Evolutionary conservation across 2,888 invertebrate species (phyloP).

Genomic region (Eulithis testata): DNA sequence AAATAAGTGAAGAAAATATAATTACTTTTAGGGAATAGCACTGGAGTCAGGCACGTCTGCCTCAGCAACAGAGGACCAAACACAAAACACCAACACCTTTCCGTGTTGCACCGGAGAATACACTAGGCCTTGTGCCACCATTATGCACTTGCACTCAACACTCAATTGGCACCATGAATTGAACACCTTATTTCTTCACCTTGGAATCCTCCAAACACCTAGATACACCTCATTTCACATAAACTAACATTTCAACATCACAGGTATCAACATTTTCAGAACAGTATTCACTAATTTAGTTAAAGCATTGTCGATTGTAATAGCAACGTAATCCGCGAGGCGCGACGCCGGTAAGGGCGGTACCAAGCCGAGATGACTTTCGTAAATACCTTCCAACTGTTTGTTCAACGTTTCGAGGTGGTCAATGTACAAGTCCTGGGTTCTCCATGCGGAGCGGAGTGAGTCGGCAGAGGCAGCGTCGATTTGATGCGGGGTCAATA

Average conservation of each 20-base stretch:
- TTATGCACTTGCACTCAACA: slow-evolving; percentile 65
- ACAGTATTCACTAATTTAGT: slow-evolving; percentile 81
- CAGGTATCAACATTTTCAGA: slow-evolving; percentile 67
- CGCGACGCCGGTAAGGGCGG: slow-evolving; percentile 73
- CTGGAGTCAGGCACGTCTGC: slow-evolving; percentile 48
- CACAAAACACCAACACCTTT: slow-evolving; percentile 66
- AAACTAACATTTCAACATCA: slow-evolving; percentile 68
- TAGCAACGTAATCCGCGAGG: slow-evolving; percentile 72
- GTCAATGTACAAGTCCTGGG: slow-evolving; percentile 91
- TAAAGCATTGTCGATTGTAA: slow-evolving; percentile 83
- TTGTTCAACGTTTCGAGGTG: slow-evolving; percentile 89
- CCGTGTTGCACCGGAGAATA: slow-evolving; percentile 51
- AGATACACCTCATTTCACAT: slow-evolving; percentile 79
- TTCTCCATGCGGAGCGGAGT: slow-evolving; percentile 88
- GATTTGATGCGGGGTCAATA: slow-evolving; percentile 87
- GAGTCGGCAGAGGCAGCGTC: slow-evolving; percentile 86
- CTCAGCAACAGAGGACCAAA: slow-evolving; percentile 44
- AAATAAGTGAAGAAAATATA: slow-evolving; percentile 72
- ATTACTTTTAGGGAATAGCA: slow-evolving; percentile 72
- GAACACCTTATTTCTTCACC: slow-evolving; percentile 67
- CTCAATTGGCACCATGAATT: slow-evolving; percentile 65
- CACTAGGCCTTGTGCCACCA: slow-evolving; percentile 51
- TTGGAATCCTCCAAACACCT: slow-evolving; percentile 70
- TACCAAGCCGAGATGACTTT: slow-evolving; percentile 78
- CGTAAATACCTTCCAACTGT: slow-evolving; percentile 91